phyloP scores from a whole-genome alignment of 2,797 vertebrate genomes.

The Poecile montanus region DNA sequence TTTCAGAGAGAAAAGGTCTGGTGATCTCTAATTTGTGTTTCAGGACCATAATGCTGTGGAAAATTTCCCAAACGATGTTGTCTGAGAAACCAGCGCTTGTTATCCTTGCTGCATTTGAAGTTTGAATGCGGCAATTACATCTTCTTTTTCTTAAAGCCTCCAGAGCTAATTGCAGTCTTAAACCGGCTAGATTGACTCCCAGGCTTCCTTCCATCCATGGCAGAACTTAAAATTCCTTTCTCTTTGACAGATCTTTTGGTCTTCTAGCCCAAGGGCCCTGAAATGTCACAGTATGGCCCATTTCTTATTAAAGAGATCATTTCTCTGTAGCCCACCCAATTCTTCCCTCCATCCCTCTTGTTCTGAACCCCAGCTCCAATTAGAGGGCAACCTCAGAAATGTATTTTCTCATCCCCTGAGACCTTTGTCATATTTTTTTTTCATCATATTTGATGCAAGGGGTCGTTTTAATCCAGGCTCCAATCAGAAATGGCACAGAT shows the following conservation, averaged over 20 bases:
- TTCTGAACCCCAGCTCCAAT: neutral
- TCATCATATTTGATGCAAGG: neutral
- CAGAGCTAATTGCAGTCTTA: slow-evolving; percentile 16
- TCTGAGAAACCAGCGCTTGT: slow-evolving; percentile 26
- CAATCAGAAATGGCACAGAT: neutral
- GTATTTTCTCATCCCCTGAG: neutral
- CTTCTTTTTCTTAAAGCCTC: neutral
- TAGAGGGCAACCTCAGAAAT: neutral
- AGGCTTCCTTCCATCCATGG: neutral
- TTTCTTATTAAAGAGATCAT: slow-evolving; percentile 32
- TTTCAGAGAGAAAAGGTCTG: slow-evolving; percentile 52
- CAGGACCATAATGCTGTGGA: slow-evolving; percentile 22
- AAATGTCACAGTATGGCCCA: slow-evolving; percentile 11
- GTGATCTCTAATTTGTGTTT: slow-evolving; percentile 19
- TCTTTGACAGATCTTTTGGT: slow-evolving; percentile 41
- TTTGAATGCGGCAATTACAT: slow-evolving; percentile 5
- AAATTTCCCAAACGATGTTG: slow-evolving; percentile 37
- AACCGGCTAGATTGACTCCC: neutral
- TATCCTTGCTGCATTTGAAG: slow-evolving; percentile 10
- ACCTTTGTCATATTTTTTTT: neutral
- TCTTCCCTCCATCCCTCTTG: neutral
- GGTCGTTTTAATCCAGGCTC: neutral
- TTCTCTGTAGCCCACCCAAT: neutral
- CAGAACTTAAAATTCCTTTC: slow-evolving; percentile 50
- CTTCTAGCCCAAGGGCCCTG: slow-evolving; percentile 48